phyloP scores from a whole-genome alignment of 2,113 vertebrate genomes.

The Accipiter cooperii region DNA sequence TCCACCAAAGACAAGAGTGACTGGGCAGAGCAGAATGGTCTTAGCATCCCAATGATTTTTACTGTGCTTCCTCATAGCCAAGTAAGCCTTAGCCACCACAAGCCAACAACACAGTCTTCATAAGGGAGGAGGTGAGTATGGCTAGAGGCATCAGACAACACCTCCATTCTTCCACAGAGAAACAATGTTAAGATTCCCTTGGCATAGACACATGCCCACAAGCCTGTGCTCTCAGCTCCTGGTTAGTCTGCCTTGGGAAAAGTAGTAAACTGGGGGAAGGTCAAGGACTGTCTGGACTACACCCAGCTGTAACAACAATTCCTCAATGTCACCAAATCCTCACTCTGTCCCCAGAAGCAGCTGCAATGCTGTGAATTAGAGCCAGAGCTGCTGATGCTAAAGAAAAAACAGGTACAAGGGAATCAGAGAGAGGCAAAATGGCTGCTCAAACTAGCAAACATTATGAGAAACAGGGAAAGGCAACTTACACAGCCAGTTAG shows the following conservation, averaged over 20 bases:
- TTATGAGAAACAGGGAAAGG: neutral
- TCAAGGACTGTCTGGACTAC: neutral
- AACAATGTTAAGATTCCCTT: neutral
- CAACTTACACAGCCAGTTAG: neutral
- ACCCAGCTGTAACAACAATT: neutral
- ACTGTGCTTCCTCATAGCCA: neutral
- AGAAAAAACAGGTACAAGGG: neutral
- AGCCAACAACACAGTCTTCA: neutral
- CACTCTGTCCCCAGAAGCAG: neutral
- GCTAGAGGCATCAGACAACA: neutral
- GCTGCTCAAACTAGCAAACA: neutral
- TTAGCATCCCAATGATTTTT: neutral
- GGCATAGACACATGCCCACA: rapidly evolving
- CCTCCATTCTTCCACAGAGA: neutral
- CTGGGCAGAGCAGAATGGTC: neutral
- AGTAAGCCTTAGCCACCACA: neutral
- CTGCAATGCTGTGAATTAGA: neutral
- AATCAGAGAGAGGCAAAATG: neutral
- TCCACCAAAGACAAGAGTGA: neutral
- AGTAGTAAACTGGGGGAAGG: neutral
- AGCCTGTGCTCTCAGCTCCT: neutral
- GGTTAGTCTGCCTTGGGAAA: neutral
- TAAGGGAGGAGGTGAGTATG: rapidly evolving
- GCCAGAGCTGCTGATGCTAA: neutral
- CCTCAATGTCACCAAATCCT: neutral